Base-by-base conservation (phyloP, 2,888 invertebrate species). In the Platycheirus albimanus region DNA sequence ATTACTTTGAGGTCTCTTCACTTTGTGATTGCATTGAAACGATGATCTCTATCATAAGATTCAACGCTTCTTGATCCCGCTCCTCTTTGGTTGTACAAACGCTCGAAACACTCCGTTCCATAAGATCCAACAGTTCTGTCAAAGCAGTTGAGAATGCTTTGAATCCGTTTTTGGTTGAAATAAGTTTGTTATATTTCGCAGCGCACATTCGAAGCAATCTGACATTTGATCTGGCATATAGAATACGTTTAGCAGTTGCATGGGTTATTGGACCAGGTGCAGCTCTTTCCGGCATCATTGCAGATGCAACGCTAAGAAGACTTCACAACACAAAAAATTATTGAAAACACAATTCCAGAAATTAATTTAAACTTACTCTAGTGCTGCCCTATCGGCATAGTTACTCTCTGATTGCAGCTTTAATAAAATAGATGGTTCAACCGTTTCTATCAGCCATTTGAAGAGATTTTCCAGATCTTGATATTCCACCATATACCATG, bases 381-480 rank as follows among this genome's bases (percentile, higher is more conserved):
- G 90, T 24, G 94, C 91, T 45, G 93, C 92, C 56, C 91, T 90
- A 87, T 94, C 94, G 56, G 93, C 91, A 78, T 93, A 92, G 85
- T 92, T 91, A 72, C 91, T 91, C 70, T 91, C 90, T 1, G 88
- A 85, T 78, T 92, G 92, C 30, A 90, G 87, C 86, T 91, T 91
- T 19, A 95, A 91, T 33, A 95, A 92, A 74, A 95, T 94, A 63
- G 92, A 91, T 0, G 95, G 93, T 89, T 96, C 95, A 86, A 94
- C 94, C 79, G 94, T 94, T 92, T 94, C 93, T 7, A 95, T 93
- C 86, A 95, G 94, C 95, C 95, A 95, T 88, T 94, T 94, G 85
- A 95, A 92, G 36, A 95, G 92, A 70, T 93, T 92, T 87, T 95
- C 94, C 86, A 94, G 93, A 33, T 92, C 92, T 19, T 89, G 88